A percentile compares a stretch with the other conserved stretches of the same genome.
phyloP scores from a whole-genome alignment of 2,113 vertebrate genomes.

The Cephalopholis sonnerati region DNA sequence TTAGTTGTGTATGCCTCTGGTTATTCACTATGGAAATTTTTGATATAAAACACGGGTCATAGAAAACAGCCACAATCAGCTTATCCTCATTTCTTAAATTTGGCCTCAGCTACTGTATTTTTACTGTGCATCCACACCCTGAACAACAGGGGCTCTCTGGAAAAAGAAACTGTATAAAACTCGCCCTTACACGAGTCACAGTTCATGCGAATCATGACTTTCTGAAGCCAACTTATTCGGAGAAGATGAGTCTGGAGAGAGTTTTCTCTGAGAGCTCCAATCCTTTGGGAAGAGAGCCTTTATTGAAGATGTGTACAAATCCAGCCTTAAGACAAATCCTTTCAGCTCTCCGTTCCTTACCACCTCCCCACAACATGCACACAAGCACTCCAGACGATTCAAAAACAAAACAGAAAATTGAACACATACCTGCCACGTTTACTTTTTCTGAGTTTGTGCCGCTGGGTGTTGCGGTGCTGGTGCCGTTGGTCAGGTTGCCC shows the following conservation, averaged over 20 bases:
- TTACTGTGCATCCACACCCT: background rate
- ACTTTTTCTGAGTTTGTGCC: constrained; percentile 91
- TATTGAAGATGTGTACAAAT: background rate
- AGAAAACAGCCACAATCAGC: background rate
- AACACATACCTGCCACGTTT: constrained; percentile 92
- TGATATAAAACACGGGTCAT: background rate
- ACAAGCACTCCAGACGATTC: background rate
- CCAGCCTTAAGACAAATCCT: constrained; percentile 3
- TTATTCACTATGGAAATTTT: background rate
- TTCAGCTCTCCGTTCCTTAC: background rate
- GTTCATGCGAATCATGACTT: background rate
- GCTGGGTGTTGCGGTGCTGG: constrained; percentile 87
- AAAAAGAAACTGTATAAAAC: no score
- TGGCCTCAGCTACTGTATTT: background rate
- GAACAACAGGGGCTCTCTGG: background rate
- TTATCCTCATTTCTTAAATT: constrained; percentile 21
- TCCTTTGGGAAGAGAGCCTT: background rate
- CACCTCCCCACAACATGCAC: background rate
- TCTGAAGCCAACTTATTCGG: background rate
- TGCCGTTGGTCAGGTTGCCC: constrained; percentile 92
- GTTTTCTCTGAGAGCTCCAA: background rate
- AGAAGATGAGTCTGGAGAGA: background rate
- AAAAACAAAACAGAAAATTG: background rate
- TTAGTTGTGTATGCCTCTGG: constrained; percentile 16
- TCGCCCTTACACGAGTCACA: background rate